These are phyloP conservation scores for Lynx canadensis DNA, from an alignment of 2,113 vertebrate species.

Conservation along the genomic window DNA sequence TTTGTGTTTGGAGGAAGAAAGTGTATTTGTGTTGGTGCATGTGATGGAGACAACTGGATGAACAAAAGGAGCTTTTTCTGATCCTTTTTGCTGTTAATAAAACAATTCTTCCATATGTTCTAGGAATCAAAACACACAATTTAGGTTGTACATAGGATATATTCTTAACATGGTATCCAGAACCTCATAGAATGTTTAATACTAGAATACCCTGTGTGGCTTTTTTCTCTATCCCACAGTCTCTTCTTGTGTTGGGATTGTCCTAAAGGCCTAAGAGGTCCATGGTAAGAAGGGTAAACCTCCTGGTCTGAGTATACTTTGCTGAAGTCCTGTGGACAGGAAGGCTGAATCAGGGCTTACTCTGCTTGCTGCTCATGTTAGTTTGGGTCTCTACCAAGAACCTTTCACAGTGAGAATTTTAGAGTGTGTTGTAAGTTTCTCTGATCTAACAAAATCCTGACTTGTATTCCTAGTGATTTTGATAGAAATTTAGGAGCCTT, in stretches of 20 bases:
- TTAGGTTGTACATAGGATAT: background rate
- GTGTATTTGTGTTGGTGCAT: background rate
- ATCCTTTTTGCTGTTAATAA: background rate
- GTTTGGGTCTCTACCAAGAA: background rate
- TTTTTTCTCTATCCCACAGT: background rate
- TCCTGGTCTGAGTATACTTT: background rate
- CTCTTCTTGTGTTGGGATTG: background rate
- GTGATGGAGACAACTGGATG: background rate
- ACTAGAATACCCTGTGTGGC: background rate
- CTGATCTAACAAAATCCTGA: background rate
- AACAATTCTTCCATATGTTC: background rate
- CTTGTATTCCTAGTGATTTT: background rate
- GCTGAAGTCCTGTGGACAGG: background rate
- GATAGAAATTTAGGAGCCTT: background rate
- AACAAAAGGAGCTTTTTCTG: background rate
- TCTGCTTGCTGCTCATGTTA: background rate
- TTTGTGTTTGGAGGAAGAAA: background rate
- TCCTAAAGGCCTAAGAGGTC: background rate
- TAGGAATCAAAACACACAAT: background rate
- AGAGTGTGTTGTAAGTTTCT: background rate
- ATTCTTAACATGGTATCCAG: background rate
- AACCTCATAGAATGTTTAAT: background rate
- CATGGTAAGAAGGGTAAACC: background rate
- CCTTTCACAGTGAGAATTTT: background rate
- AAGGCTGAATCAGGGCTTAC: background rate